Conservation (phyloP, 2,888 invertebrate genomes). For the Brenthis ino region DNA sequence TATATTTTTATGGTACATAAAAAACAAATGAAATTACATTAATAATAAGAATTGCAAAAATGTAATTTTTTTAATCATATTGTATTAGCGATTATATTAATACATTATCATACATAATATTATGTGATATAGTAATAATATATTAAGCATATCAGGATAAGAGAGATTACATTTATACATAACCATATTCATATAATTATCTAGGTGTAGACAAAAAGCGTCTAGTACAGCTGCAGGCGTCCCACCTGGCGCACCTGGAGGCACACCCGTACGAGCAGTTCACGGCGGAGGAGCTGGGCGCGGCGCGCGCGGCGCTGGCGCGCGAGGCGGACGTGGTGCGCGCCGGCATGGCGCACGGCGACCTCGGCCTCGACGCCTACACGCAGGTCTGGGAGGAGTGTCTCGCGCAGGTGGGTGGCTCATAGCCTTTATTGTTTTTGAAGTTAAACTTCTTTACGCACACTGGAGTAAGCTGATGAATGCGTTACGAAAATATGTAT, state of each 20-base stretch:
- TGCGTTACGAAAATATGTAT: neutral
- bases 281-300: constrained; percentile 84
- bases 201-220: constrained; percentile 80
- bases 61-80: no score
- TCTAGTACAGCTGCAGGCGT: constrained; percentile 82
- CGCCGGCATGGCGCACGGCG: constrained; percentile 97
- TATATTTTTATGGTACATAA: no score
- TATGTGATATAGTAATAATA: no score
- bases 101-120: no score
- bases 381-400: constrained; percentile 99
- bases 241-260: constrained; percentile 91
- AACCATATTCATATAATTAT: neutral
- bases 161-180: no score
- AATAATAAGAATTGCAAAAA: no score
- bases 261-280: constrained; percentile 92
- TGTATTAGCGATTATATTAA: no score
- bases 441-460: neutral
- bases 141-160: no score
- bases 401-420: constrained; percentile 87
- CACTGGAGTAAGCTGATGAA: neutral
- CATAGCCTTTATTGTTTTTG: neutral
- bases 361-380: constrained; percentile 94
- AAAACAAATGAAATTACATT: no score
- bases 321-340: constrained; percentile 95
- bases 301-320: constrained; percentile 85